Evolutionary conservation across 2,113 vertebrate genomes (phyloP).

Genomic region (Spilogale gracilis): DNA sequence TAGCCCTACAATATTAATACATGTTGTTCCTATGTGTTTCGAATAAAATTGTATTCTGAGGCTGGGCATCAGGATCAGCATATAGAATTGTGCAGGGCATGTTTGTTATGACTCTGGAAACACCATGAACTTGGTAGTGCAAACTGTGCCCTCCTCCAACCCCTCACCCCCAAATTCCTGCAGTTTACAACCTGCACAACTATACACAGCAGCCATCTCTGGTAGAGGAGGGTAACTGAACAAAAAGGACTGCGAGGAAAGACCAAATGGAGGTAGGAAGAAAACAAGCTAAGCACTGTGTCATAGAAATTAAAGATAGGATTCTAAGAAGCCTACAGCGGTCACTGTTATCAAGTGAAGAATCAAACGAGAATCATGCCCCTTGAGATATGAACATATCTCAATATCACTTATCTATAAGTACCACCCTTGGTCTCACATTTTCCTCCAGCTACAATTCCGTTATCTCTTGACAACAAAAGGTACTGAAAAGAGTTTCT

Average conservation of each 20-base stretch:
- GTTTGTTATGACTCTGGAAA: background rate
- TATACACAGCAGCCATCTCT: background rate
- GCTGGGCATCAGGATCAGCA: background rate
- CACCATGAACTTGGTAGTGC: background rate
- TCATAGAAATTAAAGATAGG: background rate
- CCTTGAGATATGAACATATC: background rate
- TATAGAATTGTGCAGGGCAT: background rate
- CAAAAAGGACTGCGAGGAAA: background rate
- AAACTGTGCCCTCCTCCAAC: background rate
- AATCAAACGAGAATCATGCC: background rate
- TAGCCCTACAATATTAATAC: background rate
- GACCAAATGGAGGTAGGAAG: background rate
- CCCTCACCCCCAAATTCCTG: background rate
- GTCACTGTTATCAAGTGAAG: background rate
- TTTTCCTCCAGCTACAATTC: background rate
- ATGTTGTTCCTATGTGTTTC: background rate
- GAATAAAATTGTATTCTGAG: background rate
- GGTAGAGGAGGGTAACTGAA: background rate
- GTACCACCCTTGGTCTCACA: background rate
- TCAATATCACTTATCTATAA: background rate
- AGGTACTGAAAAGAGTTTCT: background rate
- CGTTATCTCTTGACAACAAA: background rate
- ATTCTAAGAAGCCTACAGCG: background rate
- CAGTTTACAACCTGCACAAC: background rate
- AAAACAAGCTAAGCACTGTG: background rate